Conservation (phyloP, 92 coral and sea anemone genomes). For the Palythoa caribaeorum region DNA sequence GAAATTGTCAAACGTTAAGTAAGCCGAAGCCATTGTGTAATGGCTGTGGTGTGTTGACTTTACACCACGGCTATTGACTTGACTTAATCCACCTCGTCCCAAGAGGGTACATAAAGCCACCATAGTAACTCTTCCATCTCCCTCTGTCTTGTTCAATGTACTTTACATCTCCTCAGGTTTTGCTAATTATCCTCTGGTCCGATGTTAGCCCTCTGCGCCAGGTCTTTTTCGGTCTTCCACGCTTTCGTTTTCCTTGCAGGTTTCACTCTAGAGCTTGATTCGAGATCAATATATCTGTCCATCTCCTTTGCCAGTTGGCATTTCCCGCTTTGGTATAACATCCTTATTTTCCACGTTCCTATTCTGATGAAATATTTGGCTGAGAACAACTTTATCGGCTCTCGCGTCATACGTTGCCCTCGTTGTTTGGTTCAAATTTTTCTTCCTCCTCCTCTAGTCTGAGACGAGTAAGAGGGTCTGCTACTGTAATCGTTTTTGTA, state of each 20-base stretch:
- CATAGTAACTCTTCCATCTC: background rate
- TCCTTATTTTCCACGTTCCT: background rate
- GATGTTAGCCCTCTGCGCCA: slow-evolving; percentile 16
- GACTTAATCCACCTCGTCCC: too few relatives aligned
- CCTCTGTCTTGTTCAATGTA: background rate
- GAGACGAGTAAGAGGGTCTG: background rate
- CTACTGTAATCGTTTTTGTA: background rate
- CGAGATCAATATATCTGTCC: background rate
- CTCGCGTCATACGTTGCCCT: background rate
- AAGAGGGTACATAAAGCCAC: too few relatives aligned
- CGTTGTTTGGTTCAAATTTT: background rate
- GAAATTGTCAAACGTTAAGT: too few relatives aligned
- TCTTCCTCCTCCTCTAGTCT: background rate
- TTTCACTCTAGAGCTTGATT: background rate
- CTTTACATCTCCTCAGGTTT: background rate
- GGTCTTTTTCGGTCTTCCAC: background rate
- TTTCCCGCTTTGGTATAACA: background rate
- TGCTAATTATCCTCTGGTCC: background rate
- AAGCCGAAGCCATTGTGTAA: too few relatives aligned
- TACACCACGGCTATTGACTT: too few relatives aligned
- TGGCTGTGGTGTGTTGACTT: too few relatives aligned
- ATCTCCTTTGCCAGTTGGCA: background rate
- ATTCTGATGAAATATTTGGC: background rate
- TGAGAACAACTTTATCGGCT: background rate
- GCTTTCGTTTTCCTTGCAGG: slow-evolving; percentile 12